A percentile compares a stretch with the other conserved stretches of the same genome.
phyloP scores from a whole-genome alignment of 2,888 invertebrate genomes.

The Lottia scabra region DNA sequence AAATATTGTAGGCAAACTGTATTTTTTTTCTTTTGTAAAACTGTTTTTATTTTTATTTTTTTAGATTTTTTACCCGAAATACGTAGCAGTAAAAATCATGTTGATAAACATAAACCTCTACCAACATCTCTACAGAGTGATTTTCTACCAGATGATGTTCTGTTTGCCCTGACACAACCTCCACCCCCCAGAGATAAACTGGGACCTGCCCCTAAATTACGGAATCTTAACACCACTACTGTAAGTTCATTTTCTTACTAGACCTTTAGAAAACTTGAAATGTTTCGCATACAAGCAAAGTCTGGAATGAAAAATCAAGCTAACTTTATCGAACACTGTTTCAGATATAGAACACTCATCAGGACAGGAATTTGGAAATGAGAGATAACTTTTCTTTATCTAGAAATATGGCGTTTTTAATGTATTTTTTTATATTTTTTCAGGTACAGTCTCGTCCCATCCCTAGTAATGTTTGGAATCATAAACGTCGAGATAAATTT shows the following conservation, averaged over 20 bases:
- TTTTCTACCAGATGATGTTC: conserved; percentile 66
- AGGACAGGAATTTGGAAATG: no score
- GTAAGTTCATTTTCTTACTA: conserved; percentile 34
- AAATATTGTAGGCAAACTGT: no score
- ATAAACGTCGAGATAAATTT: conserved; percentile 62
- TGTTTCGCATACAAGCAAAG: no score
- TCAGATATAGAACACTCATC: no score
- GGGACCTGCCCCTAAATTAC: conserved; percentile 55
- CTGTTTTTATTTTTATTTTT: conserved; percentile 13
- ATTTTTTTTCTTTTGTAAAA: no score
- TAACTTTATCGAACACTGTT: no score
- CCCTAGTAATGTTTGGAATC: conserved; percentile 66
- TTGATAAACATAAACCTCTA: conserved; percentile 43
- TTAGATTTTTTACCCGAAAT: conserved; percentile 49
- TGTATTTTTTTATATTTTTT: not conserved
- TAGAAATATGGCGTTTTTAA: no score
- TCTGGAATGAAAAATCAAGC: no score
- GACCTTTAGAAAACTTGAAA: no score
- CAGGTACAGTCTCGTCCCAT: conserved; percentile 51
- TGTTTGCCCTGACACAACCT: conserved; percentile 65
- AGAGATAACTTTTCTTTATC: no score
- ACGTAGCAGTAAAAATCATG: conserved; percentile 36
- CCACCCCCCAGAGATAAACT: conserved; percentile 53
- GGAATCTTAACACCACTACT: conserved; percentile 50
- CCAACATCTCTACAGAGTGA: conserved; percentile 64